phyloP scores from a whole-genome alignment of 1,140 invertebrate species.

The Philotrypesis tridentata region DNA sequence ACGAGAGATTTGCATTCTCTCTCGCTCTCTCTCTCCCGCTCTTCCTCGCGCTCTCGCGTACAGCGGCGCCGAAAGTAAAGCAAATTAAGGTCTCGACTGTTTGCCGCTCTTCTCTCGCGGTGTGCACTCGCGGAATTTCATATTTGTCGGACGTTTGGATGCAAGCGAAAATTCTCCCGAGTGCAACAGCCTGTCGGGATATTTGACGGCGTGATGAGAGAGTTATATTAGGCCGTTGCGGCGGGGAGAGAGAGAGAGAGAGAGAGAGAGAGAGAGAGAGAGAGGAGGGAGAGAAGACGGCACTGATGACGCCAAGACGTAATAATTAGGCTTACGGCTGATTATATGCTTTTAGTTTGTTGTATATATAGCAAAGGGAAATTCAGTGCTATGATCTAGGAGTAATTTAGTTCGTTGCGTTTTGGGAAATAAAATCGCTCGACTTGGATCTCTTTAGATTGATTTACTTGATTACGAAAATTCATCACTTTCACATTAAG shows the following conservation, averaged over 20 bases:
- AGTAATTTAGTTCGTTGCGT: no score
- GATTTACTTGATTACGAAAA: no score
- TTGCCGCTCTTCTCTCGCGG: not conserved
- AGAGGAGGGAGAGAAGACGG: not conserved
- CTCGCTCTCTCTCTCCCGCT: no score
- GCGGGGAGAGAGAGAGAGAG: no score
- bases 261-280: no score
- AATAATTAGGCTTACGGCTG: not conserved
- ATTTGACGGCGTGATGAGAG: not conserved
- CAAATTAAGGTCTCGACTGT: slow-evolving; percentile 10
- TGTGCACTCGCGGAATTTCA: not conserved
- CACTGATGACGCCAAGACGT: not conserved
- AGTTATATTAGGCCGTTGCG: not conserved
- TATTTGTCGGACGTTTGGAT: not conserved
- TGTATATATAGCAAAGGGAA: no score
- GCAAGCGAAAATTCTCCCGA: not conserved
- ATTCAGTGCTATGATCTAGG: no score
- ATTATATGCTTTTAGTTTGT: no score
- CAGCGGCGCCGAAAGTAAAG: slow-evolving; percentile 12
- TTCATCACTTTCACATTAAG: no score
- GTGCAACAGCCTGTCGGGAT: not conserved
- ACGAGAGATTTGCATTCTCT: slow-evolving; percentile 21
- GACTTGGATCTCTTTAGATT: no score
- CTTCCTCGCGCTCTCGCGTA: no score
- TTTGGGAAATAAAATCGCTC: no score